Evolutionary conservation across 2,797 vertebrate genomes (phyloP).

Genomic region (Meda fulgida): DNA sequence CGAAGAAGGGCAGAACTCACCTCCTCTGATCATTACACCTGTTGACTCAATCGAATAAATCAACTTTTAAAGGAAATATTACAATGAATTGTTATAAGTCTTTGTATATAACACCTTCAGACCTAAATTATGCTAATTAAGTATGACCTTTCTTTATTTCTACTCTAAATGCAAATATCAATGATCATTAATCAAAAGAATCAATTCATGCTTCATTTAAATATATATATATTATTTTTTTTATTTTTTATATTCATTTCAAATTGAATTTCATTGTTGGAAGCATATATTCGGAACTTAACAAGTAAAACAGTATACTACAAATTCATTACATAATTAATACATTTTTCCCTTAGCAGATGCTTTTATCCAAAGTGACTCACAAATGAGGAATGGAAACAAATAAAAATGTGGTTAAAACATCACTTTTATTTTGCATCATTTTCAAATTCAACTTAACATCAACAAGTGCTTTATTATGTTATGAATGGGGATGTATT

Average conservation of each 20-base stretch:
- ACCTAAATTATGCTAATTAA: background rate
- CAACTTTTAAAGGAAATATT: background rate
- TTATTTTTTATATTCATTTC: background rate
- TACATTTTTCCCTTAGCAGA: background rate
- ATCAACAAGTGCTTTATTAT: background rate
- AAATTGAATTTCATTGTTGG: background rate
- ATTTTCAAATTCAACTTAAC: background rate
- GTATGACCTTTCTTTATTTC: background rate
- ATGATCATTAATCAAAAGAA: background rate
- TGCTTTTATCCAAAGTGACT: background rate
- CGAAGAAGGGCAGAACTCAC: constrained; percentile 54
- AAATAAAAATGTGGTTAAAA: background rate
- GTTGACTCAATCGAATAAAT: constrained; percentile 34
- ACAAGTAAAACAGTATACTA: background rate
- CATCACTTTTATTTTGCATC: background rate
- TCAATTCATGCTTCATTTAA: background rate
- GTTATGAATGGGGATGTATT: background rate
- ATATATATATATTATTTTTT: too few relatives aligned
- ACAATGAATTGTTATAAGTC: background rate
- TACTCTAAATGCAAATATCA: background rate
- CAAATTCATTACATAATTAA: background rate
- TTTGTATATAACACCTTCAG: background rate
- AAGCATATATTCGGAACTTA: background rate
- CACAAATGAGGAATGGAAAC: background rate
- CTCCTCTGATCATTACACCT: constrained; percentile 66